These are phyloP conservation scores for Drosophila eohydei DNA, from an alignment of 2,888 invertebrate genomes.

Conservation along the genomic window DNA sequence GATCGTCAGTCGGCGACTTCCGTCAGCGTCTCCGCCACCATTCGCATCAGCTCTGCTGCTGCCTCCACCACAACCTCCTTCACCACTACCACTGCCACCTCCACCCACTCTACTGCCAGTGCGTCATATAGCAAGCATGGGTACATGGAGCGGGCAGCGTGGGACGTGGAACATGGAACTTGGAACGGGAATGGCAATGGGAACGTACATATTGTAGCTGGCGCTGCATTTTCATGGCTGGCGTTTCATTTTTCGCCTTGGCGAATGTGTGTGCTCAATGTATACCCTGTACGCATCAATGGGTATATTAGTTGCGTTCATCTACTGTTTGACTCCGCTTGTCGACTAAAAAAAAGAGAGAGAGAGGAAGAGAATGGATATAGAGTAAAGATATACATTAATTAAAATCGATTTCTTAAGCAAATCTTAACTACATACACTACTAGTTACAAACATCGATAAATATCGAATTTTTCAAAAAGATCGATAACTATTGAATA, in stretches of 20 bases:
- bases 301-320: background rate
- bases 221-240: constrained; percentile 50
- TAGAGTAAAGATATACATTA: no score
- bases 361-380: background rate
- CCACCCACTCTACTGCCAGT: constrained; percentile 18
- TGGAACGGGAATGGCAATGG: constrained; percentile 24
- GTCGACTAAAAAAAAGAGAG: background rate
- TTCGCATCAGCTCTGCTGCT: constrained; percentile 4
- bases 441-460: no score
- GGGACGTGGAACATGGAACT: constrained; percentile 4
- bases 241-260: constrained; percentile 55
- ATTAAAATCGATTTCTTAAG: no score
- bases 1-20: constrained; percentile 69
- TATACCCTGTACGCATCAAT: background rate
- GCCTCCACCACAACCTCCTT: constrained; percentile 2
- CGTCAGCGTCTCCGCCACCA: constrained; percentile 52
- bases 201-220: constrained; percentile 37
- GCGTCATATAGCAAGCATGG: constrained; percentile 37
- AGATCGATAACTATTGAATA: no score
- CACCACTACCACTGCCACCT: background rate
- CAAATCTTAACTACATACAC: no score
- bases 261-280: constrained; percentile 16
- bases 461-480: no score
- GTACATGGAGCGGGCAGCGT: background rate
- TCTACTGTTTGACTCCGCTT: background rate